Evolutionary conservation across 2,113 vertebrate species (phyloP), one percentile per base, ranked within the genome.

Genomic region (Gorilla gorilla): DNA sequence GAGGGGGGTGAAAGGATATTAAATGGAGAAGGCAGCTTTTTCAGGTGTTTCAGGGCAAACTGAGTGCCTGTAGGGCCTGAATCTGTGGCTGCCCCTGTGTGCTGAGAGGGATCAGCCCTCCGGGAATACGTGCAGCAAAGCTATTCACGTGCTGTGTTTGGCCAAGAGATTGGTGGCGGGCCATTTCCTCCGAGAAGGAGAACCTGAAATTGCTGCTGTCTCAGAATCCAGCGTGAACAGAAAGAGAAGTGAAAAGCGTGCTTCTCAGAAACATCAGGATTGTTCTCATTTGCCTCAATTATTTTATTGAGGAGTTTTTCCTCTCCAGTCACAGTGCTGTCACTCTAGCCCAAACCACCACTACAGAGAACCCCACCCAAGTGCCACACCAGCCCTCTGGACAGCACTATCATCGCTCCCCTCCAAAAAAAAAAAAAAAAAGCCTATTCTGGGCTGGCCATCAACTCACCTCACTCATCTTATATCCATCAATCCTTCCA

Each of bases 1-100:
- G 23, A 1, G 12, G 17, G 17, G 35, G 22, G 27, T 32, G 55
- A 32, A 68, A 50, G 48, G 76, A 23, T 48, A 35, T 32, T 61
- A 52, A 50, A 70, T n/a, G 17, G 48, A 22, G 48, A 43, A 22
- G 48, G n/a, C 17, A 57, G 40, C 32, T 64, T 64, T 30, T 64
- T 30, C 27, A 64, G 5, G 5, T 30, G 25, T 61, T 5, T 61
- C 1, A 4, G 25, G 27, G 13, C 61, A 32, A 64, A 64, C 12
- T 32, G 27, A 32, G 27, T 64, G 61, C 30, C 61, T 32, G 61
- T 64, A 64, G 70, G 18, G 70, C 68, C 70, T 2, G 86, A 43
- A 30, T 12, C 18, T 35, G 86, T 50, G 0, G 0, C 9, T 87
- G 48, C 38, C 16, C 59, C 12, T 2, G 0, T 1, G 3, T 32